A percentile compares a stretch with the other conserved stretches of the same genome.
Conservation (phyloP, 2,113 vertebrate species). For the Gymnocephalus cernua region DNA sequence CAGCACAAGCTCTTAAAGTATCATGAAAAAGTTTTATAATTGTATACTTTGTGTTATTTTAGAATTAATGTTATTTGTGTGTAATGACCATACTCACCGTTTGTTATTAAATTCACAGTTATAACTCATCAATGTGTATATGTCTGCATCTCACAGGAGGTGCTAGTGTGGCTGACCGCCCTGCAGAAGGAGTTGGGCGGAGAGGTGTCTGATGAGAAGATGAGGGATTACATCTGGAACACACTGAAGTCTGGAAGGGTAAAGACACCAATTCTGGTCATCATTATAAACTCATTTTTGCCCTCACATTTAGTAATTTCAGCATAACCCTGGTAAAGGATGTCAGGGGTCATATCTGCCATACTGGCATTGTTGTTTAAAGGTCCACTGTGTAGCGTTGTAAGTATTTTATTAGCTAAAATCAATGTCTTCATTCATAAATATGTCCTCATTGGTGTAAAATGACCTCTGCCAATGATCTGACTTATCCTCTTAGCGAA, state of each 20-base stretch:
- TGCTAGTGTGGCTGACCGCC: constrained; percentile 94
- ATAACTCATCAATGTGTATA: not conserved
- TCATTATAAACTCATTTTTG: not conserved
- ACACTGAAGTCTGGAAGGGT: constrained; percentile 98
- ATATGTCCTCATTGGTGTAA: too few species aligned
- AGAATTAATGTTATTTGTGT: not conserved
- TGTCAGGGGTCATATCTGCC: not conserved
- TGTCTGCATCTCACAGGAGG: constrained; percentile 84
- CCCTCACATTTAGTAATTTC: not conserved
- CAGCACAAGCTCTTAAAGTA: not conserved
- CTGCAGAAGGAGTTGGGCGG: constrained; percentile 95
- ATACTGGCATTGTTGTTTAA: too few species aligned
- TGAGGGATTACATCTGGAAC: constrained; percentile 98
- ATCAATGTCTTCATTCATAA: too few species aligned
- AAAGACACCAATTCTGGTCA: constrained; percentile 51
- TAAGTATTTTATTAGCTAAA: too few species aligned
- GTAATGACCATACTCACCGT: not conserved
- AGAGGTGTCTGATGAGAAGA: constrained; percentile 93
- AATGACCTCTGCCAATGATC: too few species aligned
- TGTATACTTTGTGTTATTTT: not conserved
- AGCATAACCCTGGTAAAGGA: not conserved
- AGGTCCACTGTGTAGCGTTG: too few species aligned
- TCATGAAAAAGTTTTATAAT: not conserved
- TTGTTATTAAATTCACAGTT: not conserved
- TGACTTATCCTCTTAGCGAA: too few species aligned